Evolutionary conservation across 2,113 vertebrate genomes (phyloP).

Genomic region (Bambusicola thoracicus): DNA sequence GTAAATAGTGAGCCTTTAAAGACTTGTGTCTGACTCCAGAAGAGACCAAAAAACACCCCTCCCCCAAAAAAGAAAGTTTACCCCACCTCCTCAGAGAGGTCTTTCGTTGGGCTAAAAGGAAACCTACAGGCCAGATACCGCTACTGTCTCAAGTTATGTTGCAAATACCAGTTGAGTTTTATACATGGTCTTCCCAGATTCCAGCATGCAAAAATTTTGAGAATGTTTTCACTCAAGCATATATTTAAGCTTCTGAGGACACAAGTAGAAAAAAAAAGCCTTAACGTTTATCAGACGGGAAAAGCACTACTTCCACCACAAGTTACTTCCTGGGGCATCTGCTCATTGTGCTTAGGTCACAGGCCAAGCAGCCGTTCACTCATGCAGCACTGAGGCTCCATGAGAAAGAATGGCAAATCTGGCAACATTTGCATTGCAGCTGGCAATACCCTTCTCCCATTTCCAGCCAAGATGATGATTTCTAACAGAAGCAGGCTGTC

Average conservation of each 20-base stretch:
- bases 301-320: neutral
- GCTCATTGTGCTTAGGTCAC: neutral
- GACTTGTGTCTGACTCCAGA: neutral
- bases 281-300: neutral
- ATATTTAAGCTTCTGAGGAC: neutral
- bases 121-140: neutral
- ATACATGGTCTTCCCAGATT: neutral
- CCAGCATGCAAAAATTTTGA: neutral
- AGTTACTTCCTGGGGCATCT: neutral
- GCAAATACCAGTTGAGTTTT: neutral
- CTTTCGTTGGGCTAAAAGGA: neutral
- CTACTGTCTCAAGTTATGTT: neutral
- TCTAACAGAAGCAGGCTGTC: neutral
- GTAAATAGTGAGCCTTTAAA: neutral
- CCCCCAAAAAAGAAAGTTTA: neutral
- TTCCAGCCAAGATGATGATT: neutral
- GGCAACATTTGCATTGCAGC: neutral
- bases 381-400: rapidly evolving
- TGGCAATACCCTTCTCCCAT: rapidly evolving
- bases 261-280: neutral
- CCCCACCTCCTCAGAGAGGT: neutral
- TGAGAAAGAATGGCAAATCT: neutral
- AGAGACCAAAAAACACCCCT: neutral
- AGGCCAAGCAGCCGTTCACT: neutral
- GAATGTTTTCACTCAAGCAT: neutral